These are phyloP conservation scores for Syngnathus typhle DNA, from an alignment of 2,113 vertebrate species.

Conservation along the genomic window DNA sequence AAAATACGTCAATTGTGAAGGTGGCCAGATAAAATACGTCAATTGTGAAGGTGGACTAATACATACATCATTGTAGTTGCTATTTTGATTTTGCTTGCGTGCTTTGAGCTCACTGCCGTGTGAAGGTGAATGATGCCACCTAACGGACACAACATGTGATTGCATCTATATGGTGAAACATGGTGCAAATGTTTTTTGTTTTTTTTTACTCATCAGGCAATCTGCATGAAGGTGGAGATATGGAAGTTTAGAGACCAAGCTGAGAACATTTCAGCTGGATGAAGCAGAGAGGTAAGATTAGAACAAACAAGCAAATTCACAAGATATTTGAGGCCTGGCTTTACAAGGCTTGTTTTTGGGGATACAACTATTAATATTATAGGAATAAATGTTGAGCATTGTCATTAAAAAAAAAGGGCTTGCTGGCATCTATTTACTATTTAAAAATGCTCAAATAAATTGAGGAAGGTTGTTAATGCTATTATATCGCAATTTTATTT, in stretches of 20 bases:
- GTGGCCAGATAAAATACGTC: not conserved
- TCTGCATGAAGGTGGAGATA: conserved; percentile 27
- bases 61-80: not conserved
- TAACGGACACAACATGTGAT: not conserved
- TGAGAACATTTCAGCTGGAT: conserved; percentile 16
- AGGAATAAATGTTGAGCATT: conserved; percentile 1
- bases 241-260: conserved; percentile 13
- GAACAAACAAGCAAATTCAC: conserved; percentile 9
- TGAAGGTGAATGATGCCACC: not conserved
- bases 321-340: not conserved
- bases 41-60: not conserved
- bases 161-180: too few species aligned
- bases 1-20: not conserved
- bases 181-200: not conserved
- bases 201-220: conserved; percentile 15
- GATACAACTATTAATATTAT: not conserved
- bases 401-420: conserved; percentile 7
- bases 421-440: not conserved
- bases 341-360: not conserved
- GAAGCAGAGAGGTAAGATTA: conserved; percentile 13
- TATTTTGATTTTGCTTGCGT: not conserved
- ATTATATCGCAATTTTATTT: too few species aligned
- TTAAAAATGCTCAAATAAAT: conserved; percentile 20
- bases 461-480: conserved; percentile 22
- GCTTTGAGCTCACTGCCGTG: not conserved